Evolutionary conservation across 2,113 vertebrate genomes (phyloP).

Genomic region (Kryptolebias marmoratus): DNA sequence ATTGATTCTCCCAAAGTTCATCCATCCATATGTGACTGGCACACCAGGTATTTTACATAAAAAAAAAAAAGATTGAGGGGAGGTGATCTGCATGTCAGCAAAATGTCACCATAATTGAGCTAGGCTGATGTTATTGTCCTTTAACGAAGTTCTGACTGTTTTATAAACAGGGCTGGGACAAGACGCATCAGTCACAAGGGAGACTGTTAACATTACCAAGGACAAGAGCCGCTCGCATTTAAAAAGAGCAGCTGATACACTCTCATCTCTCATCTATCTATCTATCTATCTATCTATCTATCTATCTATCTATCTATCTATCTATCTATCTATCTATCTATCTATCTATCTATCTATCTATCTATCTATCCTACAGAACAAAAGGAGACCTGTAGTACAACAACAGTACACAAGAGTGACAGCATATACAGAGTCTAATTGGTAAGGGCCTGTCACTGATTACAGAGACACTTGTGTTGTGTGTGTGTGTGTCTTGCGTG

Average conservation of each 20-base stretch:
- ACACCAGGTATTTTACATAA: constrained; percentile 86
- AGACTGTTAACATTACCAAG: constrained; percentile 76
- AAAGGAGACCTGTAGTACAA: constrained; percentile 34
- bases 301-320: constrained; percentile 27
- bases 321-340: neutral
- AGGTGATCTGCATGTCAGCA: constrained; percentile 81
- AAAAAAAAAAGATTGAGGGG: constrained; percentile 79
- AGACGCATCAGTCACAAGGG: constrained; percentile 75
- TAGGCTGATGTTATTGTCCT: constrained; percentile 75
- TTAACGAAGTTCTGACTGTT: constrained; percentile 78
- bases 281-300: constrained; percentile 33
- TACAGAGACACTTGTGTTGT: constrained; percentile 36
- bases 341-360: too few relatives aligned
- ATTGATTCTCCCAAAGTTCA: constrained; percentile 90
- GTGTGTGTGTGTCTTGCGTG: constrained; percentile 32
- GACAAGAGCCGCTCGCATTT: constrained; percentile 62
- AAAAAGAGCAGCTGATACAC: constrained; percentile 47
- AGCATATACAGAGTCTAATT: constrained; percentile 57
- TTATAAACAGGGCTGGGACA: constrained; percentile 77
- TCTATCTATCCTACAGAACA: constrained; percentile 19
- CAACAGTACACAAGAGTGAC: constrained; percentile 46
- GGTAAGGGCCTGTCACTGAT: constrained; percentile 62
- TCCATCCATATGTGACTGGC: constrained; percentile 89
- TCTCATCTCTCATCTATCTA: constrained; percentile 37
- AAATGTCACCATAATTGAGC: constrained; percentile 82